These are phyloP conservation scores for Cantharis rustica DNA, from an alignment of 2,888 invertebrate species.

Conservation along the genomic window DNA sequence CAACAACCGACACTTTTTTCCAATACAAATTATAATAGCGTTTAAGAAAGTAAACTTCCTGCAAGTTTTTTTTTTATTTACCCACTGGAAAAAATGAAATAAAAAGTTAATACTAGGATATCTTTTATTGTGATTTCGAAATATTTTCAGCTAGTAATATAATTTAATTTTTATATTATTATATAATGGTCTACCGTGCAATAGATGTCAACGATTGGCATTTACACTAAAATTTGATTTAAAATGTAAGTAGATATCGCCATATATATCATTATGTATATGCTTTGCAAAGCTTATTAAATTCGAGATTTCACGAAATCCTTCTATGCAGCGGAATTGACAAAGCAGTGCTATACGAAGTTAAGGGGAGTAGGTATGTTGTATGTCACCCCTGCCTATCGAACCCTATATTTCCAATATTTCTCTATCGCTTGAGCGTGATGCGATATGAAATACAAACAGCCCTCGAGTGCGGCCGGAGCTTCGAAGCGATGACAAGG, in stretches of 20 bases:
- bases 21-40: neutral
- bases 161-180: no score
- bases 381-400: slow-evolving; percentile 24
- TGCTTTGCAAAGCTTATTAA: slow-evolving; percentile 3
- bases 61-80: neutral
- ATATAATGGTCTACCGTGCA: neutral
- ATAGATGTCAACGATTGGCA: neutral
- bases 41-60: neutral
- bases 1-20: neutral
- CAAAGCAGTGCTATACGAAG: slow-evolving; percentile 11
- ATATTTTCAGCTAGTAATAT: no score
- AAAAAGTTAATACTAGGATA: neutral
- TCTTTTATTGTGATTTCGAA: no score
- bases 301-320: slow-evolving; percentile 6
- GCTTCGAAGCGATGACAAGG: slow-evolving; percentile 43
- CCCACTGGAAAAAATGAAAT: neutral
- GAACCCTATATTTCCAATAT: slow-evolving; percentile 30
- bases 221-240: slow-evolving; percentile 1
- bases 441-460: slow-evolving; percentile 33
- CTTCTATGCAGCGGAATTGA: slow-evolving; percentile 13
- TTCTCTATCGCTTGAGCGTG: slow-evolving; percentile 31
- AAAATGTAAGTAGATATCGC: neutral
- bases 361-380: slow-evolving; percentile 8
- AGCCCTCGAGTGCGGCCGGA: slow-evolving; percentile 38
- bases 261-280: neutral